A percentile compares a stretch with the other conserved stretches of the same genome.
phyloP scores from a whole-genome alignment of 1,140 invertebrate genomes.

The Cyclargus thomasi region DNA sequence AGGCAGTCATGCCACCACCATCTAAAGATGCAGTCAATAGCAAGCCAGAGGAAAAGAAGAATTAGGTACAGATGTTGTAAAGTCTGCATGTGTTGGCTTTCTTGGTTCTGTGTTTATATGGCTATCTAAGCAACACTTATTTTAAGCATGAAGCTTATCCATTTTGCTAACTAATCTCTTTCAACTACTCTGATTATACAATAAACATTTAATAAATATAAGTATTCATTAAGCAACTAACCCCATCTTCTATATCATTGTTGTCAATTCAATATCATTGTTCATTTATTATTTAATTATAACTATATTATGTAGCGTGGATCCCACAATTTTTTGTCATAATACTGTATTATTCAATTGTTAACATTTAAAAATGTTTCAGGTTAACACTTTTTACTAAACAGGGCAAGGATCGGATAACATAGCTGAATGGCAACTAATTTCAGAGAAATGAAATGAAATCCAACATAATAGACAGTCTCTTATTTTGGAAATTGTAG shows the following conservation, averaged over 20 bases:
- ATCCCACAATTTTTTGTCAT: too few relatives aligned
- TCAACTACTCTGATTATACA: too few relatives aligned
- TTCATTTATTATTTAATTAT: neutral
- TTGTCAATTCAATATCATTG: neutral
- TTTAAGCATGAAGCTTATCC: neutral
- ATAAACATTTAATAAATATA: too few relatives aligned
- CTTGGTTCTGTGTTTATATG: neutral
- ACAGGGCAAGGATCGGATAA: too few relatives aligned
- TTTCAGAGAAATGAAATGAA: too few relatives aligned
- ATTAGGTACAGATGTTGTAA: conserved; percentile 50
- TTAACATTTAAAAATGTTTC: too few relatives aligned
- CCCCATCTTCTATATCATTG: neutral
- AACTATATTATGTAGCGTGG: neutral
- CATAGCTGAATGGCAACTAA: too few relatives aligned
- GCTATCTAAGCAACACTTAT: too few relatives aligned
- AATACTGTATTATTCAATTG: too few relatives aligned
- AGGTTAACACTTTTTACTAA: too few relatives aligned
- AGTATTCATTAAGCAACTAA: neutral
- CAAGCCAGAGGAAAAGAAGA: conserved; percentile 49
- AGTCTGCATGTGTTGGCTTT: conserved; percentile 18
- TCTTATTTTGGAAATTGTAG: neutral
- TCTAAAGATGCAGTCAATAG: conserved; percentile 44
- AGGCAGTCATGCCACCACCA: conserved; percentile 67
- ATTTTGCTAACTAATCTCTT: too few relatives aligned
- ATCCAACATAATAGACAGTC: neutral